A percentile compares a stretch with the other conserved stretches of the same genome.
Conservation (phyloP, 1,140 invertebrate species). For the Coptotermes formosanus region DNA sequence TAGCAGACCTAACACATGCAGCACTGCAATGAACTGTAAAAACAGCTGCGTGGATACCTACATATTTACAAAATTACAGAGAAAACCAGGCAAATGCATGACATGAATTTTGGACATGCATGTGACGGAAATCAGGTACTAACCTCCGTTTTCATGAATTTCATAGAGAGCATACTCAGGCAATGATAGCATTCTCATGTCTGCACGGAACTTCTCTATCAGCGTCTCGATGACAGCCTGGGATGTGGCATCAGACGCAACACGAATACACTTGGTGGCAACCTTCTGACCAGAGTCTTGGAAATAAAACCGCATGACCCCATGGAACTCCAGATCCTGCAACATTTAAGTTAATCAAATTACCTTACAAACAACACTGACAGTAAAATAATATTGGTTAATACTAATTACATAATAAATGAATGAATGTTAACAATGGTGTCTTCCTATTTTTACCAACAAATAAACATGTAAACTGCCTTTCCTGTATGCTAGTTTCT, state of each 20-base stretch:
- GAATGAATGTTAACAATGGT: too few relatives aligned
- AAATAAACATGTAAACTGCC: too few relatives aligned
- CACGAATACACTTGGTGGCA: conserved; percentile 98
- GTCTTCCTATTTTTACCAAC: too few relatives aligned
- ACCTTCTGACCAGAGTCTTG: conserved; percentile 97
- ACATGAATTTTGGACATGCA: too few relatives aligned
- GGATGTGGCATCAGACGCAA: conserved; percentile 92
- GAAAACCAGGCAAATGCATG: too few relatives aligned
- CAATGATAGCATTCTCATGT: conserved; percentile 97
- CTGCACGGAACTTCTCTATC: conserved; percentile 98
- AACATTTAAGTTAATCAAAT: conserved; percentile 44
- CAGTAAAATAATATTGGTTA: neutral
- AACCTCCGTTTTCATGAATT: conserved; percentile 91
- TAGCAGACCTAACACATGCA: too few relatives aligned
- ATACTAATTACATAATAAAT: too few relatives aligned
- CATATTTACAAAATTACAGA: too few relatives aligned
- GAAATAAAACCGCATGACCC: conserved; percentile 98
- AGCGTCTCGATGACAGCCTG: conserved; percentile 93
- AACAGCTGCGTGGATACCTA: too few relatives aligned
- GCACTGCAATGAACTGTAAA: too few relatives aligned
- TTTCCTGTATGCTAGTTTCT: too few relatives aligned
- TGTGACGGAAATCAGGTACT: conserved; percentile 31
- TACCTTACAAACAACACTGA: conserved; percentile 23
- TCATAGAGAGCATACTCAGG: conserved; percentile 96
- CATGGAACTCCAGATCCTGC: conserved; percentile 96